Conservation (phyloP, 2,113 vertebrate species). For the Aplodontia rufa region DNA sequence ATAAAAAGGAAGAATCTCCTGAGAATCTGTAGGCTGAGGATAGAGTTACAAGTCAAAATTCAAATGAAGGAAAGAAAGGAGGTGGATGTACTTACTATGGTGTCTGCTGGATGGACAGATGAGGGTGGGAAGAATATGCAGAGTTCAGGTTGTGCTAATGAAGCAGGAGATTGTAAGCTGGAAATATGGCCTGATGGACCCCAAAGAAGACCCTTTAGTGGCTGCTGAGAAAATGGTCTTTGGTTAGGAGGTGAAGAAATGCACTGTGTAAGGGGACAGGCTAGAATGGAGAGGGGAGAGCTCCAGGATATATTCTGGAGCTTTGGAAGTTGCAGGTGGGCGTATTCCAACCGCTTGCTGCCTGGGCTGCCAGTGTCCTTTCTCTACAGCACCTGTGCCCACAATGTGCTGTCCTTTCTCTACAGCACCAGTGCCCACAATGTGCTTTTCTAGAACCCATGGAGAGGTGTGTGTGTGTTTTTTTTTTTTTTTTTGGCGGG, state of each 20-base stretch:
- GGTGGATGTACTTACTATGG: neutral
- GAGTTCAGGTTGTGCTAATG: neutral
- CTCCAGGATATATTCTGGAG: neutral
- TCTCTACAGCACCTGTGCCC: neutral
- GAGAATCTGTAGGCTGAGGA: neutral
- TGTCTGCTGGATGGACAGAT: neutral
- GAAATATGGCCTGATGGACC: too few species aligned
- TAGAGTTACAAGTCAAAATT: neutral
- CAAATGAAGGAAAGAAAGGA: neutral
- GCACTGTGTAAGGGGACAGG: neutral
- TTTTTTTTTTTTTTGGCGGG: too few species aligned
- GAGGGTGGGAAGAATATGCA: neutral
- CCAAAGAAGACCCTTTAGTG: neutral
- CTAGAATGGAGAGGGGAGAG: neutral
- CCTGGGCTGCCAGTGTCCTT: neutral
- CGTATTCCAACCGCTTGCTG: rapidly evolving
- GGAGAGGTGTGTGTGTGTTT: too few species aligned
- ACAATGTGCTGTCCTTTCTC: too few species aligned
- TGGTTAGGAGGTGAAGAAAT: too few species aligned
- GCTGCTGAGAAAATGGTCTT: neutral
- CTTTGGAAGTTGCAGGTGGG: neutral
- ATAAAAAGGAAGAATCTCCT: neutral
- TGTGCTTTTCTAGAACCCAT: neutral
- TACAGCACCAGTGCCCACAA: neutral
- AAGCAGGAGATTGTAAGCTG: neutral